Base-by-base conservation (phyloP, 2,888 invertebrate genomes). In the Acrocyrtus sp. region DNA sequence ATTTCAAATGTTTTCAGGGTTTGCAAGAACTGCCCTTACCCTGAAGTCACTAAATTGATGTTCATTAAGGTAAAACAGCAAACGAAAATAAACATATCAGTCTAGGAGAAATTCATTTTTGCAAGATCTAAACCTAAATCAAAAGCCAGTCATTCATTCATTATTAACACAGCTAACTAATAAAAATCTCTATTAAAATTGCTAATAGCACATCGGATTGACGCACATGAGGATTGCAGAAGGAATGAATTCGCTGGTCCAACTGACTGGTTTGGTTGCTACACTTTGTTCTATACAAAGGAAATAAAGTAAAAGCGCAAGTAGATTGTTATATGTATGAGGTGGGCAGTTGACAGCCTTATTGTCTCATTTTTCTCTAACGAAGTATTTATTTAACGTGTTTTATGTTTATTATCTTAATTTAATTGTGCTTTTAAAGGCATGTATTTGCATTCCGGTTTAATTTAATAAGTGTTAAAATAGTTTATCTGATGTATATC, bases 1-100 rank as follows among this genome's bases (percentile, higher is more conserved):
- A 93, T 99, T 81, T 90, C 92, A 77, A 98, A 96, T 85, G 90
- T 98, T 74, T 98, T 98, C 86, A 90, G 95, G 80, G 96, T 98
- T 26, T 91, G 93, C 85, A 98, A 98, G 85, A 92, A 90, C 78
- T 88, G 95, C 83, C 88, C 90, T 47, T 90, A 94, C 82, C 87
- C 90, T 29, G 98, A 98, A 84, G 88, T 88, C 56, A 83, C 94
- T 70, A 94, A 94, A 83, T 87, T 98, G 77, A 90, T 91, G 81
- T 93, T 93, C 84, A 89, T 98, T 75, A 91, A 93, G 84, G 91
- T 90, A 84, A 80, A 78, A 75, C 8, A n/a, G n/a, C n/a, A n/a
- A n/a, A n/a, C n/a, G n/a, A n/a, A n/a, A n/a, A n/a, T n/a, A n/a
- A n/a, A n/a, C n/a, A n/a, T n/a, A n/a, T n/a, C n/a, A n/a, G n/a